These are phyloP conservation scores for Oophaga pumilio DNA, from an alignment of 2,113 vertebrate species.

Conservation along the genomic window DNA sequence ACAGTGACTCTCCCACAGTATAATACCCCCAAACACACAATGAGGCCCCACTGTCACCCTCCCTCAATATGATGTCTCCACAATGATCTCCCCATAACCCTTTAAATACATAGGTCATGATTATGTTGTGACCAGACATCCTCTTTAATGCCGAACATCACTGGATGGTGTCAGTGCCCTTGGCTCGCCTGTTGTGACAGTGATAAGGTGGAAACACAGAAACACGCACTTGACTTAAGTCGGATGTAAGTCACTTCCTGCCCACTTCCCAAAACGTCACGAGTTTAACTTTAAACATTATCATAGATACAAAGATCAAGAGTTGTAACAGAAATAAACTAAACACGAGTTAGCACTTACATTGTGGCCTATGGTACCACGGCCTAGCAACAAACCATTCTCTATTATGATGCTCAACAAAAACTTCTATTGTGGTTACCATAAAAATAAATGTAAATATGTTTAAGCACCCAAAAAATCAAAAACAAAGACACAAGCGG, in stretches of 20 bases:
- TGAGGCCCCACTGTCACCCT: no score
- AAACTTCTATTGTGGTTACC: not conserved
- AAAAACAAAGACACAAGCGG: no score
- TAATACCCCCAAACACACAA: no score
- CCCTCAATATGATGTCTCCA: no score
- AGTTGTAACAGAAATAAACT: not conserved
- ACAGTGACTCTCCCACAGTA: no score
- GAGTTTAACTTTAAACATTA: not conserved
- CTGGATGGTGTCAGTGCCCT: not conserved
- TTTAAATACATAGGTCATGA: no score
- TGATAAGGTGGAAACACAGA: constrained; percentile 9
- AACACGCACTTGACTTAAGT: not conserved
- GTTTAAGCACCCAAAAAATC: no score
- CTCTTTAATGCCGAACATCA: not conserved
- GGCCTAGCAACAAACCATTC: constrained; percentile 17
- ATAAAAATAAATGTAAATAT: no score
- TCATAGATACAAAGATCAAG: constrained; percentile 5
- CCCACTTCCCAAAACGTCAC: constrained; percentile 43
- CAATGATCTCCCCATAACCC: no score
- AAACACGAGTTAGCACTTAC: not conserved
- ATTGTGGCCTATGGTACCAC: not conserved
- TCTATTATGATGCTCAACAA: not conserved
- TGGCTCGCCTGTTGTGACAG: not conserved
- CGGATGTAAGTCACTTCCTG: constrained; percentile 52
- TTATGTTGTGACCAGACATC: no score